These are phyloP conservation scores for Drosophila murphyi DNA, from an alignment of 1,140 invertebrate genomes.

Conservation along the genomic window DNA sequence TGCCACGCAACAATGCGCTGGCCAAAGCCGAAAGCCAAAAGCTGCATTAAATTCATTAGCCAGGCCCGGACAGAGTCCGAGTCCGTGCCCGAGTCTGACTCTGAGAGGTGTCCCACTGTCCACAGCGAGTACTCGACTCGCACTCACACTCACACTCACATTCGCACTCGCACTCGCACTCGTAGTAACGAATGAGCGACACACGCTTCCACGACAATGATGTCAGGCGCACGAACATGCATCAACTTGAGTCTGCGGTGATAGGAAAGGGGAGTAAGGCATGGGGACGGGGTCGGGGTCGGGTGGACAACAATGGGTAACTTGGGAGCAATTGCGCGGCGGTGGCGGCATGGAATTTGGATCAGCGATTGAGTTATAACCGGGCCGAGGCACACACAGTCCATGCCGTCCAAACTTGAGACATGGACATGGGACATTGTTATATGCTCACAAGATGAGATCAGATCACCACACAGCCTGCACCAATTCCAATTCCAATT, in stretches of 20 bases:
- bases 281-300: neutral
- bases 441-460: constrained; percentile 37
- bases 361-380: constrained; percentile 81
- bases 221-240: constrained; percentile 54
- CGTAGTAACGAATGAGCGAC: constrained; percentile 47
- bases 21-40: constrained; percentile 53
- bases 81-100: constrained; percentile 28
- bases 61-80: constrained; percentile 37
- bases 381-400: constrained; percentile 18
- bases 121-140: constrained; percentile 42
- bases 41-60: constrained; percentile 81
- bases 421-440: constrained; percentile 49
- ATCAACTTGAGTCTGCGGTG: constrained; percentile 30
- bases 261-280: neutral
- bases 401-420: constrained; percentile 23
- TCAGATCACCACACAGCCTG: constrained; percentile 43
- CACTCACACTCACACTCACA: constrained; percentile 29
- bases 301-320: constrained; percentile 65
- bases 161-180: constrained; percentile 12
- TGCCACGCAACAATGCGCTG: constrained; percentile 68
- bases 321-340: constrained; percentile 74
- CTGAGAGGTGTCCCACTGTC: constrained; percentile 38
- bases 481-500: constrained; percentile 38
- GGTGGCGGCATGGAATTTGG: constrained; percentile 67
- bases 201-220: constrained; percentile 63